Base-by-base conservation (phyloP, 2,888 invertebrate species). In the Lissonota sp. region DNA sequence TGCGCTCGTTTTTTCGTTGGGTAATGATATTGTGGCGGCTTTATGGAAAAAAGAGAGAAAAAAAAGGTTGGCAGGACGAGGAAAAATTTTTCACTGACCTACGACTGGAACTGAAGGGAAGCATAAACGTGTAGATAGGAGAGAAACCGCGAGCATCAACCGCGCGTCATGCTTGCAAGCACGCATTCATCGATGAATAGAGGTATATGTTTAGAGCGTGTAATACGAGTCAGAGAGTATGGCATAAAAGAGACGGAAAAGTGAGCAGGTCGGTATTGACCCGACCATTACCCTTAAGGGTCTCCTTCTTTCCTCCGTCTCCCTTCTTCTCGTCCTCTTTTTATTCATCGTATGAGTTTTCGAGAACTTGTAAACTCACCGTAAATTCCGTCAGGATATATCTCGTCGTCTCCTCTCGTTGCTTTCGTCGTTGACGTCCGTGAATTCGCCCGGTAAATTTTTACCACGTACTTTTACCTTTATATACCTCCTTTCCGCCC, bases 231-330 rank as follows among this genome's bases (percentile, higher is more conserved):
- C 73, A 12, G 26, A 12, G 26, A 67, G 16, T 26, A 37, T 16
- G 26, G 42, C 53, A 16, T 10, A 10, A 40, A 39, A 63, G 49
- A 53, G 55, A 12, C 72, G 40, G 72, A 63, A 62, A 63, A 69
- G 12, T n/a, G 37, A 16, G 26, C 51, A 14, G 53, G 16, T 46
- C 58, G 82, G 71, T 83, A 83, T 84, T 82, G 84, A 82, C 67
- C 79, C 83, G 49, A 63, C 84, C 78, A 82, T 83, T 80, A 83
- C 67, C 75, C 69, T 67, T 70, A 76, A 74, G 63, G 70, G 39
- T 73, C 64, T 58, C 57, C 67, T 58, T 71, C 62, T 51, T 55
- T 66, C 39, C 26, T 10, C 14, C 16, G 14, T 55, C 6, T 55
- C 6, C 8, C n/a, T 12, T 40, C 55, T 44, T 58, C 63, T 14